Percentiles rank a stretch among this genome's conserved stretches.
Conservation (phyloP, 2,888 invertebrate species). For the Clistopyga incitator region DNA sequence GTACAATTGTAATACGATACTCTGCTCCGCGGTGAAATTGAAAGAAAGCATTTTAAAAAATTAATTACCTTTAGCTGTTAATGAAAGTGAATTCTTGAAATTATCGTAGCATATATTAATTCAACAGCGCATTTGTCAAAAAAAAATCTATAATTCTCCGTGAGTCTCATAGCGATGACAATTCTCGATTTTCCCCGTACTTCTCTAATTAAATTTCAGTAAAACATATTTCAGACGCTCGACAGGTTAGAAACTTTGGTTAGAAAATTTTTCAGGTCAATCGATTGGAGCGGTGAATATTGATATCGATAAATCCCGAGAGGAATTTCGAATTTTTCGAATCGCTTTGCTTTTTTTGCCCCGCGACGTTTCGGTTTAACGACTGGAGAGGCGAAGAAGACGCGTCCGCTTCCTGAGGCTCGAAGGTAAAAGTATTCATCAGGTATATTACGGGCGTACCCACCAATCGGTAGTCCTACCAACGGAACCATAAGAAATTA, state of each 20-base stretch:
- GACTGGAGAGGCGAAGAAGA: slow-evolving; percentile 10
- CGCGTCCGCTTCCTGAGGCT: neutral
- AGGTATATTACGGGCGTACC: slow-evolving; percentile 61
- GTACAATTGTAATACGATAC: too few species aligned
- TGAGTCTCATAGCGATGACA: neutral
- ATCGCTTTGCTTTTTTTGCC: too few species aligned
- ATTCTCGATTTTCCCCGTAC: neutral
- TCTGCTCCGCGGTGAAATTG: too few species aligned
- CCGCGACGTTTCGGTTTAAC: slow-evolving; percentile 49
- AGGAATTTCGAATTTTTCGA: slow-evolving; percentile 10
- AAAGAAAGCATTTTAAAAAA: too few species aligned
- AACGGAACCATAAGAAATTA: slow-evolving; percentile 63
- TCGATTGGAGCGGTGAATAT: slow-evolving; percentile 20
- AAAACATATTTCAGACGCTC: neutral
- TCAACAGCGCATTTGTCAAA: too few species aligned
- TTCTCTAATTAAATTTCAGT: neutral
- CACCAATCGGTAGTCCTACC: slow-evolving; percentile 62
- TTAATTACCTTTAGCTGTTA: too few species aligned
- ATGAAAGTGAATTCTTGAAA: too few species aligned
- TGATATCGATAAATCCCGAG: slow-evolving; percentile 46
- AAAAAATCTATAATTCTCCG: neutral
- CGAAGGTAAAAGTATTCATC: slow-evolving; percentile 23
- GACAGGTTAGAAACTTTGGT: neutral
- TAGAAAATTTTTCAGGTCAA: neutral
- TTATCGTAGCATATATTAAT: too few species aligned